Percentiles rank a stretch among this genome's conserved stretches.
These are phyloP conservation scores for Cichladusa arquata DNA, from an alignment of 2,113 vertebrate species.

Conservation along the genomic window DNA sequence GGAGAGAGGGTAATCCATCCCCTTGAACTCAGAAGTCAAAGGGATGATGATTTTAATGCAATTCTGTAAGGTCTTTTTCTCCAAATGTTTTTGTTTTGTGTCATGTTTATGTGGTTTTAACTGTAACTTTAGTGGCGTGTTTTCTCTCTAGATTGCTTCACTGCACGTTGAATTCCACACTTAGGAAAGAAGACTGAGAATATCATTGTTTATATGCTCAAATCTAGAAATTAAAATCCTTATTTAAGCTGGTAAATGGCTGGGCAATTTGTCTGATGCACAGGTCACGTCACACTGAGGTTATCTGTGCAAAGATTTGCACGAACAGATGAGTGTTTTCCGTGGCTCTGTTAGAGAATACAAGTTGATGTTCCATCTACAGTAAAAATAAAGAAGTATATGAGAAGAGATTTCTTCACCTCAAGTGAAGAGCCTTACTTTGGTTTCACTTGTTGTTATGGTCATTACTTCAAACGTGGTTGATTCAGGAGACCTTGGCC, in stretches of 20 bases:
- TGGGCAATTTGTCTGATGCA: not conserved
- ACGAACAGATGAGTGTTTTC: not conserved
- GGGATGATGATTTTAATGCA: not conserved
- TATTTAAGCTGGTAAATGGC: not conserved
- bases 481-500: rapidly evolving
- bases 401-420: not conserved
- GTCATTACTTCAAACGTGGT: not conserved
- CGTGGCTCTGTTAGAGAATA: not conserved
- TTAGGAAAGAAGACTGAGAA: not conserved
- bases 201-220: not conserved
- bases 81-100: conserved; percentile 27
- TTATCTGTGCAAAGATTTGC: not conserved
- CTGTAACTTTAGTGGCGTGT: not conserved
- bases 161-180: not conserved
- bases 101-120: not conserved
- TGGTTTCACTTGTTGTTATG: not conserved
- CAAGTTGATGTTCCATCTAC: not conserved
- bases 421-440: not conserved
- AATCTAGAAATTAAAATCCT: not conserved
- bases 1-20: not conserved
- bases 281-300: rapidly evolving
- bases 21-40: not conserved
- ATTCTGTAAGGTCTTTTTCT: not conserved
- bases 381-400: not conserved
- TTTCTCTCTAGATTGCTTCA: not conserved